A percentile compares a stretch with the other conserved stretches of the same genome.
Evolutionary conservation across 2,113 vertebrate genomes (phyloP).

Genomic region (Rhinoderma darwinii): DNA sequence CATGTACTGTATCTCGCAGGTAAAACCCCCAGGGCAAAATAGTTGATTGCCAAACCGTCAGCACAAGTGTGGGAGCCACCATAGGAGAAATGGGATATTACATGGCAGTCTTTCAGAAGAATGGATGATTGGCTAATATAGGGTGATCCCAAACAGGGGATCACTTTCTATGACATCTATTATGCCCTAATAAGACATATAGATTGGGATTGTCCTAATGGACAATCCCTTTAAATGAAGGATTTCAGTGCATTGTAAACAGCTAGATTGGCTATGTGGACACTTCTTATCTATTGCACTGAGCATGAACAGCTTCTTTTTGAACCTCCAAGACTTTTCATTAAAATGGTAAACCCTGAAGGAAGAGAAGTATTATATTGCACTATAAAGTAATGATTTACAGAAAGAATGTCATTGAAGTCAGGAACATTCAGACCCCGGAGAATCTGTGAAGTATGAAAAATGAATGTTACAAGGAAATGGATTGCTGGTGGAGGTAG

Average conservation of each 20-base stretch:
- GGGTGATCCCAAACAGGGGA: not conserved
- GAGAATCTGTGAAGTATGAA: not conserved
- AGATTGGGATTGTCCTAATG: not conserved
- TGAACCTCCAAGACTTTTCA: not conserved
- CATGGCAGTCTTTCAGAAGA: not conserved
- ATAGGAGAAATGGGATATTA: not conserved
- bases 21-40: not conserved
- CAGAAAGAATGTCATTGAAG: not conserved
- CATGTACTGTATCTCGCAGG: not conserved
- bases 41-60: not conserved
- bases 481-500: not conserved
- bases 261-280: not conserved
- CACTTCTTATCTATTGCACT: not conserved
- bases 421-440: not conserved
- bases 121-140: no score
- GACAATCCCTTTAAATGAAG: not conserved
- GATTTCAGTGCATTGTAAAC: not conserved
- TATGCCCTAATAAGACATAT: not conserved
- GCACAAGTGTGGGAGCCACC: not conserved
- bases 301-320: not conserved
- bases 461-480: conserved; percentile 1
- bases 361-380: not conserved
- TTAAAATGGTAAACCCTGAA: not conserved
- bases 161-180: not conserved
- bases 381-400: not conserved